A percentile compares a stretch with the other conserved stretches of the same genome.
These are phyloP conservation scores for Echiichthys vipera DNA, from an alignment of 2,797 vertebrate species.

Conservation along the genomic window DNA sequence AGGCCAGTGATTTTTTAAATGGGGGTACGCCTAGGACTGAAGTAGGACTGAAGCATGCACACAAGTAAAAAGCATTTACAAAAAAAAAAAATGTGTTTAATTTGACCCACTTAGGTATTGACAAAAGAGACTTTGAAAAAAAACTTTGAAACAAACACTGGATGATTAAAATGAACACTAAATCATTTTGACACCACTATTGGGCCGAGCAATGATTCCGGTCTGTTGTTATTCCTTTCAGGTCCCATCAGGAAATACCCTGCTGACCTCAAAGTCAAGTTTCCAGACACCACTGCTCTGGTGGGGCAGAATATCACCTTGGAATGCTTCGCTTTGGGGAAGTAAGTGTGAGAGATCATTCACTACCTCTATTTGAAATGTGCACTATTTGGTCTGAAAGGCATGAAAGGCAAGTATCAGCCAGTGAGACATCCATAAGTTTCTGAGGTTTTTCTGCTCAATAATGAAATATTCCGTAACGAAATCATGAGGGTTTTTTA, in stretches of 20 bases:
- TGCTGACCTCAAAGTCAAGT: constrained; percentile 95
- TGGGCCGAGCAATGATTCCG: constrained; percentile 22
- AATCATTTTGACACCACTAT: neutral
- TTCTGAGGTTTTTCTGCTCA: neutral
- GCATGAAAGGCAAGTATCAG: neutral
- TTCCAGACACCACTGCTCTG: constrained; percentile 88
- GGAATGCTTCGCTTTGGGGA: constrained; percentile 98
- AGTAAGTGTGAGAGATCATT: constrained; percentile 87
- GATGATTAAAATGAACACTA: neutral
- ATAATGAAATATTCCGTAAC: too few species aligned
- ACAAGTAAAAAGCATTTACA: neutral
- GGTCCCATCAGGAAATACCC: constrained; percentile 92
- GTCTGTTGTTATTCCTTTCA: constrained; percentile 66
- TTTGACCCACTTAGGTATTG: constrained; percentile 1
- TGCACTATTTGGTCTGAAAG: neutral
- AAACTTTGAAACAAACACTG: neutral
- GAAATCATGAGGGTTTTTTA: neutral
- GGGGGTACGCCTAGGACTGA: too few species aligned
- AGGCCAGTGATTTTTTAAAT: too few species aligned
- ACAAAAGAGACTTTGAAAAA: neutral
- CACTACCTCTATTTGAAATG: neutral
- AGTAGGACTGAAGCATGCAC: too few species aligned
- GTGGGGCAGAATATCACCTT: constrained; percentile 94
- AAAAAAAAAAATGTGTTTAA: neutral
- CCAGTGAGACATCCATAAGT: neutral